These are phyloP conservation scores for Oligia strigilis DNA, from an alignment of 2,888 invertebrate species.

Conservation along the genomic window DNA sequence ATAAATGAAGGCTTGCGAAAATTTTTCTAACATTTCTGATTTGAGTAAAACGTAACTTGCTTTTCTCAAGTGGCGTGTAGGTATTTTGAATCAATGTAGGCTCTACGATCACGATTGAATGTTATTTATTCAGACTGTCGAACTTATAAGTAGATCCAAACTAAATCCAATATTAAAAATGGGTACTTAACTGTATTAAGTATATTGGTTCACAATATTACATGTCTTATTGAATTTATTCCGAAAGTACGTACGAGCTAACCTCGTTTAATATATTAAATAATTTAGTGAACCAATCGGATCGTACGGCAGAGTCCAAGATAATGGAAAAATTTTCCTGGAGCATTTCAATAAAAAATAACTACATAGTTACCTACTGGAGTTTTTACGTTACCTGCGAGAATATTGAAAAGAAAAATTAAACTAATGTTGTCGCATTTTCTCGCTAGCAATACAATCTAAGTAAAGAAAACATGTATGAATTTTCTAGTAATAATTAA, in stretches of 20 bases:
- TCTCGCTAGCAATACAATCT: neutral
- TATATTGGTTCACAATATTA: neutral
- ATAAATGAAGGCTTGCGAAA: neutral
- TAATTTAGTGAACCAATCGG: conserved; percentile 34
- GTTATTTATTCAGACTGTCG: neutral
- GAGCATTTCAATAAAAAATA: conserved; percentile 46
- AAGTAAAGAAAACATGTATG: neutral
- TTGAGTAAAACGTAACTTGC: neutral
- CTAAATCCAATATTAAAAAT: neutral
- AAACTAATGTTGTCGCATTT: neutral
- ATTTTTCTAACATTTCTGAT: neutral
- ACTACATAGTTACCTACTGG: conserved; percentile 13
- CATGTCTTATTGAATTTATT: neutral
- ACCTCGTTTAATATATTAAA: conserved; percentile 14
- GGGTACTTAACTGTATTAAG: neutral
- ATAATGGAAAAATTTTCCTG: conserved; percentile 18
- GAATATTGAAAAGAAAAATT: neutral
- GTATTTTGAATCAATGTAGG: neutral
- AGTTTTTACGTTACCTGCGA: neutral
- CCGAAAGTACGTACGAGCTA: neutral
- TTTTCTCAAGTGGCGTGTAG: no score
- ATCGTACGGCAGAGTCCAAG: conserved; percentile 1
- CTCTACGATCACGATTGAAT: neutral
- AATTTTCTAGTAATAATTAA: neutral
- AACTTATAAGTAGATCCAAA: neutral